Base-by-base conservation (phyloP, 2,113 vertebrate genomes). In the Forbesichthys papilliferus region DNA sequence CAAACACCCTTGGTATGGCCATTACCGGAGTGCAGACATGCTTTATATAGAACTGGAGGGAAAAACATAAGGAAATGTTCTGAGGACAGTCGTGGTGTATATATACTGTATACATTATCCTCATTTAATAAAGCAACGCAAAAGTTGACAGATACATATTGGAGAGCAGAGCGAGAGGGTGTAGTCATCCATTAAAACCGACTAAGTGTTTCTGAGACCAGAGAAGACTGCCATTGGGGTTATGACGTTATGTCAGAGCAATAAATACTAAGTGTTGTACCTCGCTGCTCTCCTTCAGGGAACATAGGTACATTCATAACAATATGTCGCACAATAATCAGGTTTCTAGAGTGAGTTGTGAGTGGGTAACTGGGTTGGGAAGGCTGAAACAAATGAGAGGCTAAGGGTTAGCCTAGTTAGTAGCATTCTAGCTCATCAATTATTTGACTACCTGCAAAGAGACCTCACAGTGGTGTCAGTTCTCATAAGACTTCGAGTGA, bases 1-100 rank as follows among this genome's bases (percentile, higher is more conserved):
- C 53, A 1, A 87, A 82, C 84, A 85, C 52, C 49, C 60, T 76
- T 0, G 86, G 89, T 3, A 86, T 81, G 70, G 90, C 89, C 88
- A 89, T 90, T 14, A 57, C 70, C 69, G 0, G 10, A 20, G 64
- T 66, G 4, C 1, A n/a, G 0, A n/a, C 7, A 48, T 16, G 34
- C 9, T 5, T 1, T 27, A 9, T 16, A 16, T 11, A 33, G 49
- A 52, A 36, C 71, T 69, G 63, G 14, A 71, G 13, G 46, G 53
- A 34, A 61, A 47, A 58, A 8, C 18, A n/a, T n/a, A 59, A 1
- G 33, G 6, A 9, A 14, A 16, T 6, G 52, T n/a, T 16, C 53
- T 54, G 14, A n/a, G 4, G 14, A 56, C 9, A 56, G 56, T 0
- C 56, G 10, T 12, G 56, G 36, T 42, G 36, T 42, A 8, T 42